These are phyloP conservation scores for Notothenia coriiceps DNA, from an alignment of 2,113 vertebrate genomes.

Conservation along the genomic window DNA sequence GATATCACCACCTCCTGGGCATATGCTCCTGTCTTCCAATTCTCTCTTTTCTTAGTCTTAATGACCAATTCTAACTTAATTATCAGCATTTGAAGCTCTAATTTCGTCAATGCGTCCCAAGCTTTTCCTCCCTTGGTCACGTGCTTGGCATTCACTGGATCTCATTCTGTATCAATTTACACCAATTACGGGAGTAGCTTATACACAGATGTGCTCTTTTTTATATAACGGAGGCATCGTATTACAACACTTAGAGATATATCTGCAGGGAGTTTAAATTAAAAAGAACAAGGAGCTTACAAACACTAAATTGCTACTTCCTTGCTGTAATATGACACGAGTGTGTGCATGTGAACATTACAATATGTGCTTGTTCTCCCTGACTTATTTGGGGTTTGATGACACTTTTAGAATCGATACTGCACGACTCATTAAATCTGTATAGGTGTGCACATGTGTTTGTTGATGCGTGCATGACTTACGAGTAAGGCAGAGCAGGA, in stretches of 20 bases:
- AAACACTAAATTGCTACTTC: slow-evolving; percentile 3
- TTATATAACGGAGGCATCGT: slow-evolving; percentile 15
- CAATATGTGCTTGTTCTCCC: slow-evolving; percentile 11
- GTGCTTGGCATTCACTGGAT: slow-evolving; percentile 5
- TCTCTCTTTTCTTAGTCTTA: slow-evolving; percentile 48
- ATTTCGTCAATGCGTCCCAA: slow-evolving; percentile 15
- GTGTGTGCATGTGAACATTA: slow-evolving; percentile 13
- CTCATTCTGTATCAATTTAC: slow-evolving; percentile 47
- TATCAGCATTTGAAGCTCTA: slow-evolving; percentile 33
- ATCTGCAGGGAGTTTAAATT: slow-evolving; percentile 33
- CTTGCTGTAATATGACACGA: slow-evolving; percentile 3
- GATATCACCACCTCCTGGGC: slow-evolving; percentile 48
- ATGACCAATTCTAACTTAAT: slow-evolving; percentile 68
- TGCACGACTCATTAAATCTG: slow-evolving; percentile 42
- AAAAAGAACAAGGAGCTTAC: slow-evolving; percentile 19
- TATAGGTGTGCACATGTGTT: slow-evolving; percentile 12
- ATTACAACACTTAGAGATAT: slow-evolving; percentile 16
- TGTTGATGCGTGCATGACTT: slow-evolving; percentile 69
- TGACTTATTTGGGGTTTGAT: slow-evolving; percentile 39
- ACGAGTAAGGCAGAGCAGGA: slow-evolving; percentile 81
- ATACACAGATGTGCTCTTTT: slow-evolving; percentile 13
- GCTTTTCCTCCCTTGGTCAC: slow-evolving; percentile 29
- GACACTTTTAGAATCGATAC: slow-evolving; percentile 35
- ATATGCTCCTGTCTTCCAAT: slow-evolving; percentile 37
- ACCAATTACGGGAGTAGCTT: slow-evolving; percentile 25